Percentiles rank a stretch among this genome's conserved stretches.
Evolutionary conservation across 2,797 vertebrate species (phyloP).

Genomic region (Urophycis tenuis): DNA sequence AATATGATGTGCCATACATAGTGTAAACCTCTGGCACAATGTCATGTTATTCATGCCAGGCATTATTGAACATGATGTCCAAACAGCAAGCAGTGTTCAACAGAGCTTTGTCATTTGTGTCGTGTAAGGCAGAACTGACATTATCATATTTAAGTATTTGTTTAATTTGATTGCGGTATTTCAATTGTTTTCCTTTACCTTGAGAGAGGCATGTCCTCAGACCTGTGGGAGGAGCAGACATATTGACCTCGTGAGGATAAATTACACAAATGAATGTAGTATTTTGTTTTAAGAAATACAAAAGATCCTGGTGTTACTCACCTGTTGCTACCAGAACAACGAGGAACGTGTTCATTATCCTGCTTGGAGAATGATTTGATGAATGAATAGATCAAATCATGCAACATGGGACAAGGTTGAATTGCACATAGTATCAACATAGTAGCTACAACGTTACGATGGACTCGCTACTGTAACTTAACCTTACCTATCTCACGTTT

Average conservation of each 20-base stretch:
- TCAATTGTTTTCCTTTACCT: constrained; percentile 34
- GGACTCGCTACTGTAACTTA: not conserved
- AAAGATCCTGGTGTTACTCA: constrained; percentile 1
- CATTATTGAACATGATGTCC: too few species aligned
- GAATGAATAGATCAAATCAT: not conserved
- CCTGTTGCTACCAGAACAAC: constrained; percentile 25
- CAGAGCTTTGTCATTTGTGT: too few species aligned
- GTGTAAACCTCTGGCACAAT: too few species aligned
- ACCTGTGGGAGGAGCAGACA: constrained; percentile 22
- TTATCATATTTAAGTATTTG: not conserved
- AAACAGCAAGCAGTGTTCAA: too few species aligned
- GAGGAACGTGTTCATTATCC: constrained; percentile 10
- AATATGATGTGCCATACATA: too few species aligned
- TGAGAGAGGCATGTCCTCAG: constrained; percentile 29
- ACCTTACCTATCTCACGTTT: not conserved
- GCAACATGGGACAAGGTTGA: not conserved
- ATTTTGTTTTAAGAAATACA: not conserved
- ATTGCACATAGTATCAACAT: not conserved
- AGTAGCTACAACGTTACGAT: not conserved
- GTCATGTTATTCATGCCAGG: too few species aligned
- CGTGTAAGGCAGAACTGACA: too few species aligned
- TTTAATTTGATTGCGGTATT: not conserved
- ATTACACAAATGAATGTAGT: not conserved
- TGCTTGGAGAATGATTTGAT: constrained; percentile 5
- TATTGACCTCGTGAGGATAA: not conserved